These are phyloP conservation scores for Physocephala rufipes DNA, from an alignment of 2,888 invertebrate species.

Conservation along the genomic window DNA sequence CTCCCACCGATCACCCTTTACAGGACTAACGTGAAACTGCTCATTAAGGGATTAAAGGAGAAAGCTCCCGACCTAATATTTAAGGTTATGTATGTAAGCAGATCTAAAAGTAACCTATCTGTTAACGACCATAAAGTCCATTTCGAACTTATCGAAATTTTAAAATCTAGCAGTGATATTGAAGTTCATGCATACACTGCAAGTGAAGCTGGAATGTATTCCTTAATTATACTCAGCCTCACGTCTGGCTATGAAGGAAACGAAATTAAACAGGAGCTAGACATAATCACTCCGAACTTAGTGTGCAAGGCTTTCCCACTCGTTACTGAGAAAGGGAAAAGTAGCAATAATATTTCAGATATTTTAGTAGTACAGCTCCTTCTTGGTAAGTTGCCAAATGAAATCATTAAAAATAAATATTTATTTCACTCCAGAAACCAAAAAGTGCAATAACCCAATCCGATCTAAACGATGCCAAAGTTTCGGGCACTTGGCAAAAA, in stretches of 20 bases:
- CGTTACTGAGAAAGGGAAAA: background rate
- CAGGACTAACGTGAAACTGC: too few relatives aligned
- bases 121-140: too few relatives aligned
- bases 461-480: constrained; percentile 1
- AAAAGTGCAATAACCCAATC: background rate
- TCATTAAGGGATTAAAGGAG: too few relatives aligned
- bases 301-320: too few relatives aligned
- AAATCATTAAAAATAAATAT: background rate
- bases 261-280: too few relatives aligned
- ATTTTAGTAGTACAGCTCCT: background rate
- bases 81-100: background rate
- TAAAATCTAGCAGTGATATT: too few relatives aligned
- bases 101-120: too few relatives aligned
- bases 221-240: background rate
- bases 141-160: too few relatives aligned
- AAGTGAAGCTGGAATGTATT: background rate
- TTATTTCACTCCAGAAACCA: background rate
- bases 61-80: background rate
- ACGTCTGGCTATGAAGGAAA: too few relatives aligned
- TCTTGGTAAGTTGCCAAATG: background rate
- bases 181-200: background rate
- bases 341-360: background rate
- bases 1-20: too few relatives aligned
- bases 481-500: constrained; percentile 4
- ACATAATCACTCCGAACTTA: too few relatives aligned